Conservation (phyloP, 1,140 invertebrate species). For the Eciton burchellii region DNA sequence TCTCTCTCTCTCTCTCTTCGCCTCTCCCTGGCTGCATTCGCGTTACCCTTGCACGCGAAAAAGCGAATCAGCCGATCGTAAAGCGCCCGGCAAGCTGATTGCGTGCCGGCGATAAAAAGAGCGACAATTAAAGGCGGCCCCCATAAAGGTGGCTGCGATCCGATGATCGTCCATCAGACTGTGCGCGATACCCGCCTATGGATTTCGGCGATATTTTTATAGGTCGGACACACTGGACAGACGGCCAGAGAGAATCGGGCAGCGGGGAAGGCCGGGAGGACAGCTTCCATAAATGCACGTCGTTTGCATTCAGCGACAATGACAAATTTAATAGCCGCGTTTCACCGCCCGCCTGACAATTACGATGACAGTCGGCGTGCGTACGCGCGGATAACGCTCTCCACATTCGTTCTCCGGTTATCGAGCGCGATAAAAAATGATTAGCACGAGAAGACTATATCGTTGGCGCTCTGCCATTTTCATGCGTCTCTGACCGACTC, state of each 20-base stretch:
- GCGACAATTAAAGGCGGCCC: slow-evolving; percentile 53
- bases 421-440: slow-evolving; percentile 49
- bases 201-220: slow-evolving; percentile 56
- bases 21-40: slow-evolving; percentile 17
- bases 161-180: slow-evolving; percentile 41
- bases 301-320: slow-evolving; percentile 55
- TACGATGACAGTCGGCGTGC: slow-evolving; percentile 36
- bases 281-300: slow-evolving; percentile 32
- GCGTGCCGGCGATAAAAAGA: slow-evolving; percentile 61
- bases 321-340: slow-evolving; percentile 61
- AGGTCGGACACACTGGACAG: background rate
- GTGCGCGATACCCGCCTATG: slow-evolving; percentile 26
- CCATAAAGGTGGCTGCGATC: slow-evolving; percentile 6
- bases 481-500: background rate
- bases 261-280: background rate
- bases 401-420: slow-evolving; percentile 11
- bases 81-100: slow-evolving; percentile 56
- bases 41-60: slow-evolving; percentile 42
- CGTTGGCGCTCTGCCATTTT: slow-evolving; percentile 34
- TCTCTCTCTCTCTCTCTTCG: background rate
- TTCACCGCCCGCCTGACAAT: slow-evolving; percentile 37
- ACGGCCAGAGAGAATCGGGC: too few species aligned
- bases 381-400: slow-evolving; percentile 28
- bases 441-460: slow-evolving; percentile 47
- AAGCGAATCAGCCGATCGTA: slow-evolving; percentile 63